A percentile compares a stretch with the other conserved stretches of the same genome.
Evolutionary conservation across 2,113 vertebrate genomes (phyloP).

Genomic region (Carassius carassius): DNA sequence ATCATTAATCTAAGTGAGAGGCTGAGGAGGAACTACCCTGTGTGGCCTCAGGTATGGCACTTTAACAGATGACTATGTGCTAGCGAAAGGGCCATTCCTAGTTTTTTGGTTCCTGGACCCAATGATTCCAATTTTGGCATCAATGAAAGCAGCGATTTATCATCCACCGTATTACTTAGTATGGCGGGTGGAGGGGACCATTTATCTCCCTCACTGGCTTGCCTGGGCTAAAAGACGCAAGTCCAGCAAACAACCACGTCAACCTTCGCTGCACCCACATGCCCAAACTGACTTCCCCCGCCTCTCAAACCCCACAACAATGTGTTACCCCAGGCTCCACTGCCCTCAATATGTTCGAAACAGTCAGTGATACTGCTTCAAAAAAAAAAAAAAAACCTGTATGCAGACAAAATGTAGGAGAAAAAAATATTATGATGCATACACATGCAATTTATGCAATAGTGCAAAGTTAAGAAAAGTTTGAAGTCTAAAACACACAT

Average conservation of each 20-base stretch:
- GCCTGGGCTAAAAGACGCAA: slow-evolving; percentile 67
- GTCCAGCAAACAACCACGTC: slow-evolving; percentile 19
- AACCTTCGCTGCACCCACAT: slow-evolving; percentile 31
- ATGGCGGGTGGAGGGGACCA: slow-evolving; percentile 71
- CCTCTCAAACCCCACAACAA: slow-evolving; percentile 14
- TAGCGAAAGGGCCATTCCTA: slow-evolving; percentile 58
- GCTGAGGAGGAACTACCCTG: slow-evolving; percentile 63
- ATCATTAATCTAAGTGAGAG: slow-evolving; percentile 69
- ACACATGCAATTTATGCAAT: background rate
- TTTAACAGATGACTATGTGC: slow-evolving; percentile 72
- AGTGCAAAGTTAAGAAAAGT: background rate
- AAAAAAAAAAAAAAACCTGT: background rate
- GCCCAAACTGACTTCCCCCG: background rate
- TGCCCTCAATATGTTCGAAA: background rate
- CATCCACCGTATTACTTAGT: slow-evolving; percentile 74
- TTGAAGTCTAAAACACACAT: background rate
- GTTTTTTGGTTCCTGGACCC: slow-evolving; percentile 65
- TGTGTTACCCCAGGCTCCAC: slow-evolving; percentile 20
- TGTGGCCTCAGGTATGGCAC: slow-evolving; percentile 63
- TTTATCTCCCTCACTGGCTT: slow-evolving; percentile 74
- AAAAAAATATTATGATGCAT: background rate
- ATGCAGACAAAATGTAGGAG: background rate
- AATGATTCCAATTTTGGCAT: slow-evolving; percentile 72
- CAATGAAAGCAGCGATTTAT: slow-evolving; percentile 72
- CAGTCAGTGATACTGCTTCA: background rate